phyloP scores from a whole-genome alignment of 2,888 invertebrate species.

The Leucophenga montana region DNA sequence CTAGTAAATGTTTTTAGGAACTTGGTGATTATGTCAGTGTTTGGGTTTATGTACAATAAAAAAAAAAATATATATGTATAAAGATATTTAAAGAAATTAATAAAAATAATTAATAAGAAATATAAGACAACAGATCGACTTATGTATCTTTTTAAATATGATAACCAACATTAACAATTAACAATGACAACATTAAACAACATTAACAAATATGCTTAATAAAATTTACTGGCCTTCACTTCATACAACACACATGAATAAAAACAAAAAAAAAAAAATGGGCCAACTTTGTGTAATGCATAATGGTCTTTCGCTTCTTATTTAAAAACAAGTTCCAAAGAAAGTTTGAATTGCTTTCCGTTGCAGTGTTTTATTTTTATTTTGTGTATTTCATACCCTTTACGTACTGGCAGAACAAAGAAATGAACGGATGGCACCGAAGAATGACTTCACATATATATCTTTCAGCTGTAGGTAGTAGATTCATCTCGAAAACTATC shows the following conservation, averaged over 20 bases:
- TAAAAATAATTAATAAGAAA: too few species aligned
- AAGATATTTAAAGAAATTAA: neutral
- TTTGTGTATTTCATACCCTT: too few species aligned
- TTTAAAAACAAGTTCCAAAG: conserved; percentile 27
- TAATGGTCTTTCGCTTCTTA: neutral
- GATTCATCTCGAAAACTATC: too few species aligned
- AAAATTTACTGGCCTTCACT: neutral
- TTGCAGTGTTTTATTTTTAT: conserved; percentile 25
- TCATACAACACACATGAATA: neutral
- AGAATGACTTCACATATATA: too few species aligned
- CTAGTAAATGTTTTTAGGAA: too few species aligned
- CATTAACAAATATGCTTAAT: neutral
- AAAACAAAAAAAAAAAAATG: conserved; percentile 33
- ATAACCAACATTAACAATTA: neutral
- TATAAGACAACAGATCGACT: too few species aligned
- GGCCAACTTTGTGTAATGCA: conserved; percentile 51
- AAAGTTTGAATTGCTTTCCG: conserved; percentile 38
- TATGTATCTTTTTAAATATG: too few species aligned
- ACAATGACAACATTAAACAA: conserved; percentile 17
- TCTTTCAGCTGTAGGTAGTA: too few species aligned
- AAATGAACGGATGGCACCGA: too few species aligned
- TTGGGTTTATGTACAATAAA: too few species aligned
- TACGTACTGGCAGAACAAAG: conserved; percentile 17
- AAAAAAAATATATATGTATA: too few species aligned
- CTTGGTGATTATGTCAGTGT: too few species aligned